These are phyloP conservation scores for Micromussa lordhowensis DNA, from an alignment of 92 coral and sea anemone genomes.

Conservation along the genomic window DNA sequence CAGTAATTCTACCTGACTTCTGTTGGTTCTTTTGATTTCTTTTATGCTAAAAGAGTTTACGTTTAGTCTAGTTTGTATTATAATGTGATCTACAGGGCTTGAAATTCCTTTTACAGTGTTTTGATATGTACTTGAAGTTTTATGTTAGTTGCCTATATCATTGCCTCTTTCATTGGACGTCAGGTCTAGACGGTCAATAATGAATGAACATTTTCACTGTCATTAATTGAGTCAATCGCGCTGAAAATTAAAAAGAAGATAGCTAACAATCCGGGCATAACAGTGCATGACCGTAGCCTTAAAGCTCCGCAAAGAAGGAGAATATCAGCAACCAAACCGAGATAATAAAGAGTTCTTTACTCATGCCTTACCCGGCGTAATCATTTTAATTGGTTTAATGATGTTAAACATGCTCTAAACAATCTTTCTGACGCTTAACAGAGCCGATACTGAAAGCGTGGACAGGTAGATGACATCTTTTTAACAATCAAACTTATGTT, in stretches of 20 bases:
- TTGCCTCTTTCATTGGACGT: not conserved
- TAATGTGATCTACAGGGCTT: not conserved
- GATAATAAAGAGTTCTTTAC: not conserved
- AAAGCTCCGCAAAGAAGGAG: not conserved
- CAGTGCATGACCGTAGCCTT: not conserved
- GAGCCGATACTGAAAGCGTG: not conserved
- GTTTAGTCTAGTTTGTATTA: not conserved
- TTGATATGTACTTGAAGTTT: not conserved
- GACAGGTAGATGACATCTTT: not conserved
- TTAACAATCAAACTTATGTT: not conserved
- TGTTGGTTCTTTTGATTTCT: too few relatives aligned
- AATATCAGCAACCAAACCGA: not conserved
- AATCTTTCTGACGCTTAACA: not conserved
- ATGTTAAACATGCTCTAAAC: not conserved
- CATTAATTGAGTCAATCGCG: not conserved
- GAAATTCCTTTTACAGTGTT: too few relatives aligned
- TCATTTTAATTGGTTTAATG: not conserved
- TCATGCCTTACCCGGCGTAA: not conserved
- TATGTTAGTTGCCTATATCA: not conserved
- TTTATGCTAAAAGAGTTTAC: not conserved
- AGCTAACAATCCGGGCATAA: too few relatives aligned
- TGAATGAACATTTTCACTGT: not conserved
- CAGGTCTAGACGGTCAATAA: not conserved
- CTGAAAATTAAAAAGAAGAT: not conserved
- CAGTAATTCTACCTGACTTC: not conserved